Evolutionary conservation across 2,888 invertebrate species (phyloP).

Genomic region (Chymomyza amoena): DNA sequence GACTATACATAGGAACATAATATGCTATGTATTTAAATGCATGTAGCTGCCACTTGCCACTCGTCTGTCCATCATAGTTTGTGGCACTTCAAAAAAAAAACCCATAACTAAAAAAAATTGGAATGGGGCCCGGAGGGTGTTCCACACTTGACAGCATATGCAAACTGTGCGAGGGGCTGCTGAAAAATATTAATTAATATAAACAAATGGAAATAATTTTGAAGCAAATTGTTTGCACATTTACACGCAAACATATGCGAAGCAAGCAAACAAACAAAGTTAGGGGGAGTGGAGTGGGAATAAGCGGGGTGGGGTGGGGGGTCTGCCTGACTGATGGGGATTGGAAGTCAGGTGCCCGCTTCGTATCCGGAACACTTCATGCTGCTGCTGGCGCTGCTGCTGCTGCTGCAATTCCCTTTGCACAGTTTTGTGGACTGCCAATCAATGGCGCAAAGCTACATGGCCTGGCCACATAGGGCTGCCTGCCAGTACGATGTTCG

Average conservation of each 20-base stretch:
- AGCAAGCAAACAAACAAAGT: background rate
- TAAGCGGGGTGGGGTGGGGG: background rate
- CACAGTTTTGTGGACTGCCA: slow-evolving; percentile 32
- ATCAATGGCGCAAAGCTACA: slow-evolving; percentile 42
- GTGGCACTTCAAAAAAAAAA: too few relatives aligned
- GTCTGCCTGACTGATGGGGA: too few relatives aligned
- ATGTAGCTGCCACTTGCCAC: background rate
- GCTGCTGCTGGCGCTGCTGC: background rate
- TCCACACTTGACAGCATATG: background rate
- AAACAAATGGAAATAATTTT: slow-evolving; percentile 56
- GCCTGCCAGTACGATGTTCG: background rate
- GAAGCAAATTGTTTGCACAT: slow-evolving; percentile 47
- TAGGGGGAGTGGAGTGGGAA: background rate
- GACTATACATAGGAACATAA: background rate
- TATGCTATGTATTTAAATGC: background rate
- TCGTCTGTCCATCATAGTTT: too few relatives aligned
- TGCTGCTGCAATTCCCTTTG: background rate
- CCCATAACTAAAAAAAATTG: too few relatives aligned
- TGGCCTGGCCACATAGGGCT: background rate
- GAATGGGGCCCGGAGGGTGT: too few relatives aligned
- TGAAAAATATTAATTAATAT: slow-evolving; percentile 61
- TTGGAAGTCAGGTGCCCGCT: too few relatives aligned
- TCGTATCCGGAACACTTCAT: background rate
- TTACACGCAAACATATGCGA: slow-evolving; percentile 48
- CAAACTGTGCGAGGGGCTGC: background rate